Evolutionary conservation across 2,797 vertebrate genomes (phyloP).

Genomic region (Aselliscus stoliczkanus): DNA sequence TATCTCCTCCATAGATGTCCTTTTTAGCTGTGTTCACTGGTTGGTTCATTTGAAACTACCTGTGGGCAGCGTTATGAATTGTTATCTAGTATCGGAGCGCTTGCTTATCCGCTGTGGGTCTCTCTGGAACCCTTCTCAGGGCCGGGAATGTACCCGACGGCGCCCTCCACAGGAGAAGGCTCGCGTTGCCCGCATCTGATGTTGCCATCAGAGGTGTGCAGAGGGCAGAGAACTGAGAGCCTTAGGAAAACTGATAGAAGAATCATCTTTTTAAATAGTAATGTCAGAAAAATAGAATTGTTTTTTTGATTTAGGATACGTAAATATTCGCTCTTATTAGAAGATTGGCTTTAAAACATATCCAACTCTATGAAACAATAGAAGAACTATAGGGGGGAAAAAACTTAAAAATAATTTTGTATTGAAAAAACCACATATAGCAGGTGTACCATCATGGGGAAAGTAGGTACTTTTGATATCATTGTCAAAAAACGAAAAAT

Average conservation of each 20-base stretch:
- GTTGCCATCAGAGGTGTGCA: neutral
- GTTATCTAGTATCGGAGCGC: neutral
- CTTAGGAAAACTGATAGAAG: neutral
- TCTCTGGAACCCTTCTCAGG: too few species aligned
- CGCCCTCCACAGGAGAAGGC: neutral
- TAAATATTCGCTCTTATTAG: neutral
- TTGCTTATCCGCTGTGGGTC: too few species aligned
- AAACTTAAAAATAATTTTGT: neutral
- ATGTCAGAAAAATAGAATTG: conserved; percentile 35
- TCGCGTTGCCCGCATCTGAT: neutral
- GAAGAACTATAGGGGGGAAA: neutral
- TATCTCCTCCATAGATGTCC: neutral
- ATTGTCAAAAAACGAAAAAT: conserved; percentile 50
- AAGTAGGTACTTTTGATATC: neutral
- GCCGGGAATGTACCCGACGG: too few species aligned
- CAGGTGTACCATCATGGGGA: neutral
- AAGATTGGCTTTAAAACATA: conserved; percentile 21
- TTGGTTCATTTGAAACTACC: neutral
- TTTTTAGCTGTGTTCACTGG: neutral
- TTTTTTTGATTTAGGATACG: conserved; percentile 54
- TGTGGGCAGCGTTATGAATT: neutral
- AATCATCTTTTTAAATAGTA: conserved; percentile 3
- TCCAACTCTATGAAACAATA: neutral
- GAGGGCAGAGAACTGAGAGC: neutral
- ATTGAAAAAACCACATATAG: neutral